Percentiles rank a stretch among this genome's conserved stretches.
These are phyloP conservation scores for Spinibarbus caldwelli DNA, from an alignment of 2,797 vertebrate species.

Conservation along the genomic window DNA sequence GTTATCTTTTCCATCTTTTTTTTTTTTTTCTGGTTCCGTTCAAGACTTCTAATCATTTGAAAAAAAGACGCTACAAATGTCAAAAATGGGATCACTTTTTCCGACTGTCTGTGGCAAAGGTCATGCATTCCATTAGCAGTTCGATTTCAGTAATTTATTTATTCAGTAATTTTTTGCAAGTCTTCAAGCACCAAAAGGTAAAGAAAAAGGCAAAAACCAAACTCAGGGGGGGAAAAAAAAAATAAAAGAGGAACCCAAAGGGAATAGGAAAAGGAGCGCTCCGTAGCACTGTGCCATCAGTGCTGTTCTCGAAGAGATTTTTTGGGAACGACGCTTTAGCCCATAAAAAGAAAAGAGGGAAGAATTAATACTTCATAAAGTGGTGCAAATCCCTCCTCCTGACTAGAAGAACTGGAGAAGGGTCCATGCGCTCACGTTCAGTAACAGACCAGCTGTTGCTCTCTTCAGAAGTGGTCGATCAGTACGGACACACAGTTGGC, in stretches of 20 bases:
- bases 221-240: constrained; percentile 49
- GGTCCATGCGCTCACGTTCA: constrained; percentile 81
- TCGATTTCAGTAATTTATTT: constrained; percentile 72
- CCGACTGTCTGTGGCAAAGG: constrained; percentile 78
- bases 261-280: constrained; percentile 63
- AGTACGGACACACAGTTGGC: constrained; percentile 99
- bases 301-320: constrained; percentile 43
- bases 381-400: constrained; percentile 70
- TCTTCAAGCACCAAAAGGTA: constrained; percentile 79
- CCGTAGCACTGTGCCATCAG: constrained; percentile 15
- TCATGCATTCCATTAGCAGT: constrained; percentile 86
- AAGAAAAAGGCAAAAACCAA: constrained; percentile 67
- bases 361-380: constrained; percentile 83
- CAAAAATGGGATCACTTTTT: constrained; percentile 68
- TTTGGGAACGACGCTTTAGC: constrained; percentile 73
- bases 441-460: constrained; percentile 87
- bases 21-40: constrained; percentile 53
- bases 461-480: constrained; percentile 98
- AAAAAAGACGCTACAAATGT: constrained; percentile 75
- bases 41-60: constrained; percentile 39
- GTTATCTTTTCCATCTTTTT: constrained; percentile 65
- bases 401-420: constrained; percentile 52
- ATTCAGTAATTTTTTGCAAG: constrained; percentile 83
- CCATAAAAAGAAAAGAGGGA: constrained; percentile 72
- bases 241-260: constrained; percentile 55